Percentiles rank a stretch among this genome's conserved stretches.
phyloP scores from a whole-genome alignment of 2,888 invertebrate genomes.

The Agrotis clavis region DNA sequence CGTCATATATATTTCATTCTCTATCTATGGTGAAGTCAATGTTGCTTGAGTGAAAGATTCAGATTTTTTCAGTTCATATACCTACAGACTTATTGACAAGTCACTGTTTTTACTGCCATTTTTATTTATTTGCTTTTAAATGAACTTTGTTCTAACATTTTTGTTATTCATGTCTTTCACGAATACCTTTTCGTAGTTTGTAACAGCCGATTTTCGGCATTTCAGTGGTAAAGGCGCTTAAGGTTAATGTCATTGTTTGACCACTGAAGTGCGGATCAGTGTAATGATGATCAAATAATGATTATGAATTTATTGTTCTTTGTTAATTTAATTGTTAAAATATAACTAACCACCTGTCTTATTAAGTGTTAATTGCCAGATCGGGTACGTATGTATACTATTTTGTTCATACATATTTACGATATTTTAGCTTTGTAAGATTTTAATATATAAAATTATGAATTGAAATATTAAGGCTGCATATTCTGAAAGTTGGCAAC shows the following conservation, averaged over 20 bases:
- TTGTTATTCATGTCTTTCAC: not conserved
- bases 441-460: constrained; percentile 1
- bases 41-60: not conserved
- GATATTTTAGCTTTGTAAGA: constrained; percentile 32
- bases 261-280: not conserved
- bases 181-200: constrained; percentile 17
- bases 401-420: constrained; percentile 47
- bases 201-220: constrained; percentile 2
- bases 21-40: not conserved
- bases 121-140: constrained; percentile 7
- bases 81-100: too few species aligned
- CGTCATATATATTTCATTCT: not conserved
- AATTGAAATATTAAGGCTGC: not conserved
- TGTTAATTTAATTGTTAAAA: constrained; percentile 34
- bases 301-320: not conserved
- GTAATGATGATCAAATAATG: not conserved
- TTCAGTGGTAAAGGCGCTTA: not conserved
- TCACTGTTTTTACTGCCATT: constrained; percentile 12
- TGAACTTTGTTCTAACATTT: not conserved
- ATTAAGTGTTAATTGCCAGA: constrained; percentile 41
- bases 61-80: too few species aligned
- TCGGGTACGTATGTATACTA: constrained; percentile 64
- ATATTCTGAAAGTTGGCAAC: too few species aligned
- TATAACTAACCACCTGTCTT: constrained; percentile 43
- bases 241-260: not conserved